Evolutionary conservation across 35 echinoderm and acorn worm genomes (phyloP).

Genomic region (Ptychodera flava): DNA sequence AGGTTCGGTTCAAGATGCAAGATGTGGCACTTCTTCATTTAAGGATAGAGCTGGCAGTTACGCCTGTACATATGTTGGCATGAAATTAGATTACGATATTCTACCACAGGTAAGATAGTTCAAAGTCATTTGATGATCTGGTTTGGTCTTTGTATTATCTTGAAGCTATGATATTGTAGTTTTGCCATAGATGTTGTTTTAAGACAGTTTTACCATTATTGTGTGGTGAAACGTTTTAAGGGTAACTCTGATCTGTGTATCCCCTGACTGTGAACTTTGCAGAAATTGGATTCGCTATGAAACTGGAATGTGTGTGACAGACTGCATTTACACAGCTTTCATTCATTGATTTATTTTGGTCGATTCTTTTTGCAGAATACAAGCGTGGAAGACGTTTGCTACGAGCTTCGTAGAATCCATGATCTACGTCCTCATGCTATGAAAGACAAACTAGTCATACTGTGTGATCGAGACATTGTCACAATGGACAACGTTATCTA

Average conservation of each 20-base stretch:
- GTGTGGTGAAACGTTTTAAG: no score
- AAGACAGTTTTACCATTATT: no score
- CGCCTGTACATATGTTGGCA: neutral
- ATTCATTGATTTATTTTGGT: no score
- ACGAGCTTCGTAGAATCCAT: neutral
- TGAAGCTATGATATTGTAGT: no score
- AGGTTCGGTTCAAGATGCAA: neutral
- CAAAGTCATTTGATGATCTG: no score
- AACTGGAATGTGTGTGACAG: no score
- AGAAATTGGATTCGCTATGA: no score
- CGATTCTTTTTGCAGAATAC: neutral
- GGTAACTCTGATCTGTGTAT: no score
- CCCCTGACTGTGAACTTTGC: no score
- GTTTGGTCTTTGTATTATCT: no score
- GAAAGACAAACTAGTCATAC: neutral
- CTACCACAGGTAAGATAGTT: neutral
- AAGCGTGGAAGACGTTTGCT: neutral
- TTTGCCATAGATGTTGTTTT: no score
- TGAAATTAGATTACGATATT: neutral
- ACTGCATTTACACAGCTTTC: no score
- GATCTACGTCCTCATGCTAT: neutral
- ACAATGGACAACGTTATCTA: neutral
- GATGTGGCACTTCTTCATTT: neutral
- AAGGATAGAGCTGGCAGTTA: neutral
- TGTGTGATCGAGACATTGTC: neutral